Evolutionary conservation across 1,140 invertebrate species (phyloP).

Genomic region (Phymorhynchus buccinoides): DNA sequence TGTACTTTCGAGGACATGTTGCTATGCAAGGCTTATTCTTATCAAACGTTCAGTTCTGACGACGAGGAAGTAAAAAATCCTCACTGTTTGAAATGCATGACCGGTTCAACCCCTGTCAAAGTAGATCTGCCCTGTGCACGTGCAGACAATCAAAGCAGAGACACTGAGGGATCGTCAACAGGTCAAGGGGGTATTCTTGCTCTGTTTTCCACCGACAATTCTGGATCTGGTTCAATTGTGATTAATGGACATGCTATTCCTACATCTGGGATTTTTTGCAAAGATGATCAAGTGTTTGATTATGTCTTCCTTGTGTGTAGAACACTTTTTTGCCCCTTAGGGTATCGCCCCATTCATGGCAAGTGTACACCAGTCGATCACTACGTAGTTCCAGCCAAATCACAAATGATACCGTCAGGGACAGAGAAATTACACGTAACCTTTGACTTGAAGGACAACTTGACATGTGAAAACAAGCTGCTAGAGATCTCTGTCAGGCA

Average conservation of each 20-base stretch:
- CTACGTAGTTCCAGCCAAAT: not conserved
- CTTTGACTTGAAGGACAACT: not conserved
- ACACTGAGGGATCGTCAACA: not conserved
- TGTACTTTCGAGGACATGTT: conserved; percentile 30
- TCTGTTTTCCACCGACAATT: not conserved
- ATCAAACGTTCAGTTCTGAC: conserved; percentile 24
- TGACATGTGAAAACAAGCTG: not conserved
- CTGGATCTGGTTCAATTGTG: not conserved
- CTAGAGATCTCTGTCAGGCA: not conserved
- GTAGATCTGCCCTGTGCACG: conserved; percentile 31
- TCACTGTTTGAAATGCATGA: conserved; percentile 33
- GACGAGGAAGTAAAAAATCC: conserved; percentile 32
- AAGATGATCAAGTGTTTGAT: conserved; percentile 28
- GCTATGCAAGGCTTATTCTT: conserved; percentile 28
- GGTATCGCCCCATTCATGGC: not conserved
- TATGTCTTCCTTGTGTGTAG: conserved; percentile 32
- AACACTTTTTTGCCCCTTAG: conserved; percentile 25
- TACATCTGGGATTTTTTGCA: conserved; percentile 8
- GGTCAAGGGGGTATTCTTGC: conserved; percentile 26
- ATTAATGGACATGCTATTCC: not conserved
- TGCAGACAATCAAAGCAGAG: not conserved
- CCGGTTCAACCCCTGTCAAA: conserved; percentile 5
- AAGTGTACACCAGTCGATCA: not conserved
- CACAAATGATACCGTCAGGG: not conserved
- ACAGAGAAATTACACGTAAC: not conserved